Base-by-base conservation (phyloP, 2,797 vertebrate genomes). In the Danio aesculapii region DNA sequence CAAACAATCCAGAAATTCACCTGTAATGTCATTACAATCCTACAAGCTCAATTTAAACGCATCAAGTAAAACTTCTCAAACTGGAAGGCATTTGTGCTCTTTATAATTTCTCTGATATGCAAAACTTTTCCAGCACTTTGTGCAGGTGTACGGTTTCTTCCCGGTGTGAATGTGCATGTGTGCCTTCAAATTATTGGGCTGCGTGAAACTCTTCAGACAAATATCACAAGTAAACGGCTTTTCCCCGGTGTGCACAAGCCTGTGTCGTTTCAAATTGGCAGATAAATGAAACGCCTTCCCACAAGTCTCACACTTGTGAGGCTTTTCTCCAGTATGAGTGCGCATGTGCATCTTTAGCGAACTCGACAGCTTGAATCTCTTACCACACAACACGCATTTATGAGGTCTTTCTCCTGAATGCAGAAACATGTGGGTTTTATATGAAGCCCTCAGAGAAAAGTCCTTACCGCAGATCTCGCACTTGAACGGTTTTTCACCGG, bases 161-260 rank as follows among this genome's bases (percentile, higher is more conserved):
- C 93, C 93, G 0, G 92, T 93, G 89, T 95, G 94, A 73, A 95
- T 86, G 87, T 93, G 94, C 90, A 95, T 86, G 89, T 95, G 94
- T 0, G 93, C 92, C 87, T 95, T 95, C 13, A 95, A 90, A 87
- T 94, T 92, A 41, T 94, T 94, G 0, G 93, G 92, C 84, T 95
- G 94, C 81, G 93, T 93, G 83, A 95, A 95, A 85, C 87, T 91
- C 85, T 88, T 90, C 10, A 92, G 88, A 64, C 94, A 95, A 82
- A 88, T 88, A 16, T 88, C 3, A 19, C 94, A 95, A 12, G 91
- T 91, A 0, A 93, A 95, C 1, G 89, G 89, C 67, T 88, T 89
- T 17, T 90, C 89, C 52, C 88, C 89, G 1, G 88, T 89, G 80
- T 89, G 88, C 57, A 86, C 82, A 4, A 85, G 87, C 69, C 75